Percentiles rank a stretch among this genome's conserved stretches.
phyloP scores from a whole-genome alignment of 2,113 vertebrate species.

The Boulengeromyrus knoepffleri region DNA sequence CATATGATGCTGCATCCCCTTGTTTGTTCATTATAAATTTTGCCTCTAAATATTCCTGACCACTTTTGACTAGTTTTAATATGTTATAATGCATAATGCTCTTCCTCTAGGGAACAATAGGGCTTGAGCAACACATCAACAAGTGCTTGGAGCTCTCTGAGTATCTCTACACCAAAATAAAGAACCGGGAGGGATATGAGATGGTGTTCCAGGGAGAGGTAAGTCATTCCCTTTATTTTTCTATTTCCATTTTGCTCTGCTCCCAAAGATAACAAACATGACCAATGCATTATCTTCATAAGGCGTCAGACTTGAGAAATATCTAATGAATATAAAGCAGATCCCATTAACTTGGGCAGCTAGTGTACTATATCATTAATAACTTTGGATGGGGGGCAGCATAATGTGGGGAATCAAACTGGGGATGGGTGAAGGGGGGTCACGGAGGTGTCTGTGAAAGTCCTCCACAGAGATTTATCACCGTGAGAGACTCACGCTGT shows the following conservation, averaged over 20 bases:
- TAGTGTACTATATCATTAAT: constrained; percentile 13
- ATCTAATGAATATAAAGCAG: constrained; percentile 24
- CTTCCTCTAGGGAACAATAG: constrained; percentile 79
- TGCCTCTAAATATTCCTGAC: neutral
- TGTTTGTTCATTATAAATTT: constrained; percentile 74
- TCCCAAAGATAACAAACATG: constrained; percentile 15
- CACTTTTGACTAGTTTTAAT: neutral
- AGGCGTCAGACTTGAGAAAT: constrained; percentile 11
- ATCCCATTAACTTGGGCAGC: constrained; percentile 10
- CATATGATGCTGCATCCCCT: constrained; percentile 91
- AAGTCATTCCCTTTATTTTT: constrained; percentile 31
- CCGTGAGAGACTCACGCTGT: neutral
- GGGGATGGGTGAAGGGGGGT: neutral
- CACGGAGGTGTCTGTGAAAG: neutral
- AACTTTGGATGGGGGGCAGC: neutral
- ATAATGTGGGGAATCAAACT: constrained; percentile 4
- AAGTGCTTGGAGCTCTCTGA: constrained; percentile 90
- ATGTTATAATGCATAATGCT: constrained; percentile 15
- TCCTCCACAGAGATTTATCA: neutral
- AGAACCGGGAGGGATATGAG: constrained; percentile 88
- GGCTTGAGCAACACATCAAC: constrained; percentile 96
- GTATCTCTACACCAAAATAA: constrained; percentile 93
- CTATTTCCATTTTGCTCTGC: neutral
- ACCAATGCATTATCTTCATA: constrained; percentile 11
- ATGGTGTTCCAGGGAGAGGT: constrained; percentile 97